A percentile compares a stretch with the other conserved stretches of the same genome.
These are phyloP conservation scores for Sinosuthora webbiana DNA, from an alignment of 2,113 vertebrate genomes.

Conservation along the genomic window DNA sequence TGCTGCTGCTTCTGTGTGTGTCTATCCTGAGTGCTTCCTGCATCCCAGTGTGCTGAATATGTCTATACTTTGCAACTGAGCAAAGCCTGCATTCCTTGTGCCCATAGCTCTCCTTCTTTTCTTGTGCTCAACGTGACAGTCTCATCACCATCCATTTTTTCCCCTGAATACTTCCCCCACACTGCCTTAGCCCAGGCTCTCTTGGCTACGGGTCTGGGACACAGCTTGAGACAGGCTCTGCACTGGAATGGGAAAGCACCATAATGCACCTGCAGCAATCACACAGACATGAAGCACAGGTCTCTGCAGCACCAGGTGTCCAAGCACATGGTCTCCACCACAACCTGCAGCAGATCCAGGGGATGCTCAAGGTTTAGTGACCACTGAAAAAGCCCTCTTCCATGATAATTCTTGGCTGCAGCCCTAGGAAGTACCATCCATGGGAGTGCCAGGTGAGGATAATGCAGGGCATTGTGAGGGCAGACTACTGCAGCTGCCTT, in stretches of 20 bases:
- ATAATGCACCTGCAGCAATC: background rate
- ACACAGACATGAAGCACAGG: background rate
- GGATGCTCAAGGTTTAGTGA: background rate
- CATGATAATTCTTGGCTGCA: background rate
- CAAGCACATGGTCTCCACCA: background rate
- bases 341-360: background rate
- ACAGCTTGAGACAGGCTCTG: background rate
- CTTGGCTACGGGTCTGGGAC: fast-evolving
- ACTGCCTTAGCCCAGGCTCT: background rate
- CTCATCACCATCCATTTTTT: background rate
- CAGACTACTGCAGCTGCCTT: background rate
- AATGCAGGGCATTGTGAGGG: background rate
- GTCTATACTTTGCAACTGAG: background rate
- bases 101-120: background rate
- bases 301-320: background rate
- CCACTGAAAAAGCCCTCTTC: background rate
- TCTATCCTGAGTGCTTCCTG: background rate
- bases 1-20: background rate
- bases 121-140: background rate
- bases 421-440: background rate
- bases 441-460: background rate
- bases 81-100: background rate
- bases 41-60: background rate
- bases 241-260: fast-evolving
- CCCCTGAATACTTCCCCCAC: background rate